A percentile compares a stretch with the other conserved stretches of the same genome.
These are phyloP conservation scores for Pipa parva DNA, from an alignment of 2,113 vertebrate genomes.

Conservation along the genomic window DNA sequence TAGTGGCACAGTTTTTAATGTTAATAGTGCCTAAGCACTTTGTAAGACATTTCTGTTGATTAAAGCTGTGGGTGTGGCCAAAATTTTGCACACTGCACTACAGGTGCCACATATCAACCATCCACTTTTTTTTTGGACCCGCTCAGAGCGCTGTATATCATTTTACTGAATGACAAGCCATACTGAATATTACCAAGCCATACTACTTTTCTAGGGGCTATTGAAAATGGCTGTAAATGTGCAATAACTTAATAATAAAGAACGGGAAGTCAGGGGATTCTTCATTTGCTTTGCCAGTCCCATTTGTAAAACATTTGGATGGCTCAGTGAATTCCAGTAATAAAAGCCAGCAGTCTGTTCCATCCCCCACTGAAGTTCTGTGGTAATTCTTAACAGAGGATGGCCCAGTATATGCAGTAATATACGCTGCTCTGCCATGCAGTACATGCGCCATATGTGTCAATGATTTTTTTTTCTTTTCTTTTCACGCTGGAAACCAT, in stretches of 20 bases:
- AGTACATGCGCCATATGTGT: slow-evolving; percentile 24
- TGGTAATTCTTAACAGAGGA: not conserved
- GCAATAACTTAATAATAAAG: not conserved
- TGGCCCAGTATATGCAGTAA: not conserved
- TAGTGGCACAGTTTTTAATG: too few species aligned
- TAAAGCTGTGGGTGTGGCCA: too few species aligned
- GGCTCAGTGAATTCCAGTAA: slow-evolving; percentile 4
- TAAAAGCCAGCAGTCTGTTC: not conserved
- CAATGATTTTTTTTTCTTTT: slow-evolving; percentile 25
- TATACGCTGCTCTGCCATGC: not conserved
- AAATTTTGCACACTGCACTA: too few species aligned
- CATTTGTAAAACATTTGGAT: not conserved
- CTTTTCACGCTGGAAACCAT: slow-evolving; percentile 52
- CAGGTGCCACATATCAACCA: too few species aligned
- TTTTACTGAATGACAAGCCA: too few species aligned
- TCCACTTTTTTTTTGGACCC: too few species aligned
- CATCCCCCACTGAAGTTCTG: not conserved
- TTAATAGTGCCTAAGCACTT: too few species aligned
- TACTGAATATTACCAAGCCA: too few species aligned
- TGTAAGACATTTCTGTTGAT: too few species aligned
- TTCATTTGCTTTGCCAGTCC: not conserved
- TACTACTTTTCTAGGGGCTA: too few species aligned
- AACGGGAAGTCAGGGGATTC: not conserved
- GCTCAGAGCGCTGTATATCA: too few species aligned
- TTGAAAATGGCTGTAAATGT: not conserved